Evolutionary conservation across 2,888 invertebrate species (phyloP).

Genomic region (Nowickia ferox): DNA sequence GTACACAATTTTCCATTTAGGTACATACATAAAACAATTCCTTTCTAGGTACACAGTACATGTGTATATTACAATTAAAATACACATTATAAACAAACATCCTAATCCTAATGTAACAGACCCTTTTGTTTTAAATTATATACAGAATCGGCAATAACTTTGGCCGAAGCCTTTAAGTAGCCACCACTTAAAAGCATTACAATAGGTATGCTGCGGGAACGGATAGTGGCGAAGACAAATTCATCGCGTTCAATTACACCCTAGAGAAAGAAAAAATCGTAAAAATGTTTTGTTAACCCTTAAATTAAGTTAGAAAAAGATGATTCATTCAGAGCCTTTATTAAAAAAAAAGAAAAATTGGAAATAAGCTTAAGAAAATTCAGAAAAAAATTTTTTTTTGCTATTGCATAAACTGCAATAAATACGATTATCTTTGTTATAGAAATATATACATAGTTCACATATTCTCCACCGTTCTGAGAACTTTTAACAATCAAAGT

Average conservation of each 20-base stretch:
- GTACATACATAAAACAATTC: constrained; percentile 49
- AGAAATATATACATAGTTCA: too few species aligned
- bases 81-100: neutral
- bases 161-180: constrained; percentile 90
- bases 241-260: constrained; percentile 94
- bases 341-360: too few species aligned
- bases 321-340: too few species aligned
- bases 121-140: constrained; percentile 88
- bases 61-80: constrained; percentile 31
- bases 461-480: too few species aligned
- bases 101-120: constrained; percentile 76
- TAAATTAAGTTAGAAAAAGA: too few species aligned
- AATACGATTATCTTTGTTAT: too few species aligned
- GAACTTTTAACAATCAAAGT: too few species aligned
- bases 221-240: constrained; percentile 90
- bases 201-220: constrained; percentile 87
- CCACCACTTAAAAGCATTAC: constrained; percentile 95
- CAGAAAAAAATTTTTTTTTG: too few species aligned
- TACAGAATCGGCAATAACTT: constrained; percentile 93
- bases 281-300: neutral
- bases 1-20: constrained; percentile 48
- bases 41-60: neutral
- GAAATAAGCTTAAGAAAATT: too few species aligned
- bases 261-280: constrained; percentile 81
- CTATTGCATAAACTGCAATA: too few species aligned